Evolutionary conservation across 2,797 vertebrate species (phyloP), one percentile per base, ranked within the genome.

Genomic region (Uromys caudimaculatus): DNA sequence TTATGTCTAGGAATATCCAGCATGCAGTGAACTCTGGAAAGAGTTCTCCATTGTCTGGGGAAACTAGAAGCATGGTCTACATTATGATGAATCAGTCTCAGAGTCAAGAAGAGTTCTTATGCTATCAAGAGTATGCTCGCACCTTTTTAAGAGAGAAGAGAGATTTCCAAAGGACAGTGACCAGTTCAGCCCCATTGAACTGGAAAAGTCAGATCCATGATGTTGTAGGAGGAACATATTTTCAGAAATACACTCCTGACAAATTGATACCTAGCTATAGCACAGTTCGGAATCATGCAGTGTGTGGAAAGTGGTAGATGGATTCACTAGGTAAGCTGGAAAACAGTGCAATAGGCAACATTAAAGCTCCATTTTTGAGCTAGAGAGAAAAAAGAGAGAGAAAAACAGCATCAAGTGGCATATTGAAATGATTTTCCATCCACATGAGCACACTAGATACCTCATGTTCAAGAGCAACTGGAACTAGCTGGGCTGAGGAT

Each of bases 281-380:
- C 56, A 83, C 82, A 47, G 0, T 54, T 41, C 83, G 77, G 71
- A 93, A 85, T 84, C 79, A 27, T 50, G 29, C 14, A 29, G 9
- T 67, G 47, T 69, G 69, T 32, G 44, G 1, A 94, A 89, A 71
- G 10, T 60, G 75, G 54, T 88, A 93, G 92, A 84, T 67, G 56
- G 93, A 89, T 54, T 90, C 85, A 93, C 10, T 94, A 87, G 56
- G 41, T 95, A 21, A 89, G 69, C 35, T 89, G 29, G 44, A 92
- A 94, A 95, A 71, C 85, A 96, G 73, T 38, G n/a, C 71, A 94
- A 85, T 35, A 91, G n/a, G 75, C 75, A 91, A 95, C 87, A 89
- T 90, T 69, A 85, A 92, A 83, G 56, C 58, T 69, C 62, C 79
- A 73, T 87, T 91, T 91, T 87, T 95, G 64, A 97, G 91, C 29